Percentiles rank a stretch among this genome's conserved stretches.
Evolutionary conservation across 2,888 invertebrate species (phyloP).

Genomic region (Limnephilus lunatus): DNA sequence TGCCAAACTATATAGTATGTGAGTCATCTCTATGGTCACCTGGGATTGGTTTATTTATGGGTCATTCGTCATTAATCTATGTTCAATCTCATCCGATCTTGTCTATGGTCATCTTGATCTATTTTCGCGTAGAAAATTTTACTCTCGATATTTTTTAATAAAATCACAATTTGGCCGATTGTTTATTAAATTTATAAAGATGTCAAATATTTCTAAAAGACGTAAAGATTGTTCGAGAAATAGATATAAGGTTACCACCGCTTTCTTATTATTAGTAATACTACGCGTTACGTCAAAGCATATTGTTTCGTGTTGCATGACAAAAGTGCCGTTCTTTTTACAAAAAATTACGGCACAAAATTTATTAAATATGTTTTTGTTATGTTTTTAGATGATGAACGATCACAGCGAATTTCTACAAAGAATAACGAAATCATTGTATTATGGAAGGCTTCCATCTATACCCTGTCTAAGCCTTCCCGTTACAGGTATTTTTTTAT

Average conservation of each 20-base stretch:
- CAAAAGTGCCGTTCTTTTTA: slow-evolving; percentile 38
- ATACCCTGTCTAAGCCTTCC: slow-evolving; percentile 86
- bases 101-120: neutral
- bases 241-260: slow-evolving; percentile 76
- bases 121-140: neutral
- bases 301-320: neutral
- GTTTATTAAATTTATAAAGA: slow-evolving; percentile 66
- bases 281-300: slow-evolving; percentile 40
- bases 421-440: slow-evolving; percentile 91
- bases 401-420: slow-evolving; percentile 88
- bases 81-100: too few relatives aligned
- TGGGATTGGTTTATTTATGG: too few relatives aligned
- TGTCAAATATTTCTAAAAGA: slow-evolving; percentile 78
- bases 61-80: too few relatives aligned
- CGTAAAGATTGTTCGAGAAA: slow-evolving; percentile 75
- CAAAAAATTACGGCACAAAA: too few relatives aligned
- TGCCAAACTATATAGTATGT: too few relatives aligned
- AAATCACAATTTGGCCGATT: neutral
- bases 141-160: neutral
- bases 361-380: slow-evolving; percentile 47
- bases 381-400: slow-evolving; percentile 77
- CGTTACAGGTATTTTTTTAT: slow-evolving; percentile 82
- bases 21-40: too few relatives aligned
- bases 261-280: slow-evolving; percentile 50
- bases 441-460: slow-evolving; percentile 89